Conservation (phyloP, 2,888 invertebrate genomes). For the Drosophila borealis region DNA sequence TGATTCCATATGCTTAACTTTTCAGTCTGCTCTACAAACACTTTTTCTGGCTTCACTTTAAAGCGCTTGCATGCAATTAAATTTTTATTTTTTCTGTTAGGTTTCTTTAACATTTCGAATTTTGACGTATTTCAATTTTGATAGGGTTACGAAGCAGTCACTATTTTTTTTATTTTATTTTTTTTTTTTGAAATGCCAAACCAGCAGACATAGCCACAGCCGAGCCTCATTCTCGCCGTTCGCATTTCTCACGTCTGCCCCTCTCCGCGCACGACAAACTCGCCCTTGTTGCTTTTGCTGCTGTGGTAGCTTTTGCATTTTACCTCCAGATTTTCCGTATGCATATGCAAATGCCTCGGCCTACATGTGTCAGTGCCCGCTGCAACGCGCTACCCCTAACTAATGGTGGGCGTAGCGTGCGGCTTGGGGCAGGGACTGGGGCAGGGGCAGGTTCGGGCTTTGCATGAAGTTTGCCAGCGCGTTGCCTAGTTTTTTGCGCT, state of each 20-base stretch:
- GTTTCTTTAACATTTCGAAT: constrained; percentile 11
- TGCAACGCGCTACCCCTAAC: background rate
- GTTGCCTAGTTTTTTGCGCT: constrained; percentile 64
- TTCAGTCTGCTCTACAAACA: no score
- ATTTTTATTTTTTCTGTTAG: background rate
- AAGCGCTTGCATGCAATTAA: no score
- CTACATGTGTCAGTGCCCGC: constrained; percentile 71
- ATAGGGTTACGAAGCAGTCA: no score
- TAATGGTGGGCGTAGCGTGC: background rate
- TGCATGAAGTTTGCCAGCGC: constrained; percentile 60
- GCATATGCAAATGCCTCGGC: constrained; percentile 76
- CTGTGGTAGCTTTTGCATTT: constrained; percentile 63
- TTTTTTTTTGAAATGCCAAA: constrained; percentile 25
- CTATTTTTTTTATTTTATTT: background rate
- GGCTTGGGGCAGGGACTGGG: background rate
- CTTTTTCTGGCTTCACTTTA: background rate
- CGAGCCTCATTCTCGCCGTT: constrained; percentile 2
- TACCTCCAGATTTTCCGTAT: constrained; percentile 60
- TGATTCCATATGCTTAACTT: no score
- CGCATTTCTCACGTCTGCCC: constrained; percentile 23
- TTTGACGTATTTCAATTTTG: constrained; percentile 12
- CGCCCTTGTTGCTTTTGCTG: constrained; percentile 9
- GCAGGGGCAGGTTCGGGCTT: background rate
- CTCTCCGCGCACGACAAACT: background rate
- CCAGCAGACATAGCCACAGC: constrained; percentile 20